Evolutionary conservation across 2,888 invertebrate genomes (phyloP), one percentile per base, ranked within the genome.

Genomic region (Trissolcus brochymenae): DNA sequence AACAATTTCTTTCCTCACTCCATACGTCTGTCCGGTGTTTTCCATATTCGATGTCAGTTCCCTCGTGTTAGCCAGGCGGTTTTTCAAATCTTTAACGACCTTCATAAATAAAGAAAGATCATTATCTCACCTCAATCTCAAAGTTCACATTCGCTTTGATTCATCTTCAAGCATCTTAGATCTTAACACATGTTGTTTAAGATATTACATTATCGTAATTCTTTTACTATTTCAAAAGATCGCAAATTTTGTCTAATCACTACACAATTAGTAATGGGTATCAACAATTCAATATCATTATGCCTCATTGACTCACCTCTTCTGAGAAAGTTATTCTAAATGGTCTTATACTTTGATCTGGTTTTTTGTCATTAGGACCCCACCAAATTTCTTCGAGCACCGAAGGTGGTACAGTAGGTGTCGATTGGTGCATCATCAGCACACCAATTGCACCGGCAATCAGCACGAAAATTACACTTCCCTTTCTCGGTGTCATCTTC

Each of bases 321-420:
- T 93, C 90, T 1, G 91, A 86, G 74, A 93, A 91, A 54, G 91
- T 90, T 76, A 94, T 91, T 82, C 90, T 90, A 84, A 91, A 93
- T 0, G 92, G 91, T 77, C 88, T 90, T 70, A 94, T 91, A 14
- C 90, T 88, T 0, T 86, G 81, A 82, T 93, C 92, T 17, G 90
- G 88, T 40, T 35, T 35, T 9, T 11, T 35, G 35, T 35, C 35
- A 11, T 91, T 91, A 0, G 90, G 87, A 0, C 93, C 93, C 93
- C 93, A 94, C 90, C 92, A 92, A 19, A 90, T 88, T 25, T 91
- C 87, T 3, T 87, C 70, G n/a, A 82, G 76, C 11, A 62, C 19
- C 6, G 35, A 35, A 9, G 35, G 4, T 11, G 70, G 66, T 13
- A 53, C 59, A 46, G 66, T 14, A 19, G 53, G 51, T n/a, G 76